Evolutionary conservation across 2,113 vertebrate genomes (phyloP).

Genomic region (Aplodontia rufa): DNA sequence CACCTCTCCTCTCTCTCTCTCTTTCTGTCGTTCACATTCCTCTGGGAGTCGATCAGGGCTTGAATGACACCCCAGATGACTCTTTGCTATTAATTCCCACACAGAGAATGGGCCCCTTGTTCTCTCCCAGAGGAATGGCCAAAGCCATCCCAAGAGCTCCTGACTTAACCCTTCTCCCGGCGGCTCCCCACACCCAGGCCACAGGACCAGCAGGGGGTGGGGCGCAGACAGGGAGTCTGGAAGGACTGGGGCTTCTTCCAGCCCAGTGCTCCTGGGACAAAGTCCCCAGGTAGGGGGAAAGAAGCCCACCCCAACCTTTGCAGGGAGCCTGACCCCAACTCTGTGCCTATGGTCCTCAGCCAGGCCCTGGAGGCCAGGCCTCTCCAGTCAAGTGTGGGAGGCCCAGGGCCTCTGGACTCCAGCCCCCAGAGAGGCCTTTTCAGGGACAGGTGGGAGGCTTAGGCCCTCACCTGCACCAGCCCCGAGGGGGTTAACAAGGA

Average conservation of each 20-base stretch:
- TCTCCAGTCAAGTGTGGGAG: accelerated
- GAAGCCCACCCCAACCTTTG: neutral
- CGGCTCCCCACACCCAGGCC: slow-evolving; percentile 42
- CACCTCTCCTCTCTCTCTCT: slow-evolving; percentile 70
- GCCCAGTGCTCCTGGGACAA: neutral
- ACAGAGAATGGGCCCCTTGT: slow-evolving; percentile 89
- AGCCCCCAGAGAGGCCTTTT: neutral
- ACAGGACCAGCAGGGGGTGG: neutral
- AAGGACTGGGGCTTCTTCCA: neutral
- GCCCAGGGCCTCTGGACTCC: neutral
- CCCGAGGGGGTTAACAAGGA: slow-evolving; percentile 76
- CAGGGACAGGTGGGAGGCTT: neutral
- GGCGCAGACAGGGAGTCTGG: neutral
- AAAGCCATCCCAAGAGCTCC: slow-evolving; percentile 84
- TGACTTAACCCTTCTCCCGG: slow-evolving; percentile 85
- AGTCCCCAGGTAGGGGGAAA: neutral
- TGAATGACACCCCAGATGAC: slow-evolving; percentile 86
- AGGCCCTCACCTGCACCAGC: neutral
- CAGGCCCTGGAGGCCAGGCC: neutral
- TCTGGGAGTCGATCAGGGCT: slow-evolving; percentile 87
- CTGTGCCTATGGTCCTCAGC: neutral
- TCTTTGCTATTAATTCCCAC: slow-evolving; percentile 90
- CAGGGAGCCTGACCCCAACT: neutral
- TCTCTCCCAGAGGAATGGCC: slow-evolving; percentile 86
- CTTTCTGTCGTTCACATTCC: slow-evolving; percentile 82